These are phyloP conservation scores for Scaptomyza hsui DNA, from an alignment of 1,140 invertebrate genomes.

Conservation along the genomic window DNA sequence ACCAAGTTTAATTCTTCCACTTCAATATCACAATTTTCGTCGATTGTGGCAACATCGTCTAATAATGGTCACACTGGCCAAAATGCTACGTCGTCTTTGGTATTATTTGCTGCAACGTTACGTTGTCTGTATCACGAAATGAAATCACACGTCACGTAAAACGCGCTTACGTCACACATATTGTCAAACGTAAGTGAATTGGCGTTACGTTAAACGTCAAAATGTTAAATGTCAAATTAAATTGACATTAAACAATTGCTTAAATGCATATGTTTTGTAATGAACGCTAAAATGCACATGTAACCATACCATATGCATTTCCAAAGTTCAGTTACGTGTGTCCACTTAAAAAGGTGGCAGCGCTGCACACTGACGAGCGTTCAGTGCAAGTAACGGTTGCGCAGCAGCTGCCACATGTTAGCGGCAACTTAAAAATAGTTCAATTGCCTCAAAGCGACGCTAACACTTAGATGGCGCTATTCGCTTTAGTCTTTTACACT, in stretches of 20 bases:
- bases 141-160: slow-evolving; percentile 19
- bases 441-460: background rate
- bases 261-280: background rate
- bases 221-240: background rate
- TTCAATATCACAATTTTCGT: slow-evolving; percentile 54
- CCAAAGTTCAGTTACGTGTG: background rate
- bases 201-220: background rate
- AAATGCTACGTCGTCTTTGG: slow-evolving; percentile 20
- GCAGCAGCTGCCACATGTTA: background rate
- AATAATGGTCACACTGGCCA: slow-evolving; percentile 57
- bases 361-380: slow-evolving; percentile 7
- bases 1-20: slow-evolving; percentile 58
- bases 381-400: slow-evolving; percentile 4
- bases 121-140: slow-evolving; percentile 26
- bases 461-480: background rate
- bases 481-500: background rate
- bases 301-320: background rate
- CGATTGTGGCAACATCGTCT: slow-evolving; percentile 67
- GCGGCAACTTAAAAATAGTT: slow-evolving; percentile 7
- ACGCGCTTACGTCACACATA: slow-evolving; percentile 15
- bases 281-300: background rate
- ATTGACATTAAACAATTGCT: background rate
- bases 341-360: slow-evolving; percentile 25
- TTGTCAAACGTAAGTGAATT: background rate
- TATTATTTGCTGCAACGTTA: slow-evolving; percentile 22